These are phyloP conservation scores for Mobula birostris DNA, from an alignment of 2,113 vertebrate genomes.

Conservation along the genomic window DNA sequence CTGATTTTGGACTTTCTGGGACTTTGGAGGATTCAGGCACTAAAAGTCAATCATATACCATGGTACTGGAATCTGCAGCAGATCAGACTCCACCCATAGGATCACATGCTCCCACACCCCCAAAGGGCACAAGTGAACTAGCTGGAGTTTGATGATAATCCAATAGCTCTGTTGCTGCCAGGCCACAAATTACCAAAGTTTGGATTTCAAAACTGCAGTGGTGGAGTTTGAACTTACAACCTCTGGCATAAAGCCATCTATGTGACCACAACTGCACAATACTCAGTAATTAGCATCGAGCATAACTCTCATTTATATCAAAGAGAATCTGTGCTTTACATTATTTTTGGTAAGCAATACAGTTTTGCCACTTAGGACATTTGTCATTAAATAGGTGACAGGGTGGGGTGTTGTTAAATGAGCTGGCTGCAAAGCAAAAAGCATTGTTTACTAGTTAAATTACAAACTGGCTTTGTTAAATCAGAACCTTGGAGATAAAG, in stretches of 20 bases:
- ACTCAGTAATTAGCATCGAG: slow-evolving; percentile 2
- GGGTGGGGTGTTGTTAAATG: background rate
- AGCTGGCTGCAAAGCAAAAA: background rate
- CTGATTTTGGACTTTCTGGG: background rate
- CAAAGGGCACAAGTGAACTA: background rate
- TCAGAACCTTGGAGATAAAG: background rate
- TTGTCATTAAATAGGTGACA: background rate
- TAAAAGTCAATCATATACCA: background rate
- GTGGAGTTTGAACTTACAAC: background rate
- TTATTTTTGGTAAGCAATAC: background rate
- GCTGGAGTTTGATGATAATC: background rate
- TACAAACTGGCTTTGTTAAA: background rate
- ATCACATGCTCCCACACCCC: background rate
- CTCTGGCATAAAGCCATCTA: background rate
- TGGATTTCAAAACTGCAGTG: background rate
- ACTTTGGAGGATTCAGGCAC: background rate
- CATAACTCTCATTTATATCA: background rate
- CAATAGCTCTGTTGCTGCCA: background rate
- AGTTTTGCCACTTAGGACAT: background rate
- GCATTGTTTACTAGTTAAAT: background rate
- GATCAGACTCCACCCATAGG: no score
- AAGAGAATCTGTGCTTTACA: background rate
- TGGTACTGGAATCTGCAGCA: background rate
- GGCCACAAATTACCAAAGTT: background rate
- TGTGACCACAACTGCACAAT: no score